Evolutionary conservation across 2,888 invertebrate genomes (phyloP), one percentile per base, ranked within the genome.

Genomic region (Agrochola circellaris): DNA sequence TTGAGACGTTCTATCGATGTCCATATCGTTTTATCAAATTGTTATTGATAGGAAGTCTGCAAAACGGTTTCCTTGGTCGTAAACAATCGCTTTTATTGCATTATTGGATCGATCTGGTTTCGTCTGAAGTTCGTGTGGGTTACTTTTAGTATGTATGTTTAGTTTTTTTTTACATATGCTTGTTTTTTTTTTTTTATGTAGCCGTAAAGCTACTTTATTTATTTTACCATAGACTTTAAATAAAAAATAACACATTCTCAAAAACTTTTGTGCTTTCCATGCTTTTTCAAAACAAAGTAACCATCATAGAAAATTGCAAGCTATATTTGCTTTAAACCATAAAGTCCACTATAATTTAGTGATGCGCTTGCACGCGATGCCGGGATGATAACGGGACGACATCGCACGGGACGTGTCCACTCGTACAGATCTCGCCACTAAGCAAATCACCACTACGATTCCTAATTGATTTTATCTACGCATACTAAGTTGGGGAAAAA

Each of bases 391-490:
- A 89, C 90, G 88, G 86, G 79, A 89, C 89, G 92, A 93, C 94
- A 93, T 88, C 86, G 91, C 92, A 86, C 91, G 91, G 89, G 91
- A 91, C 92, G 91, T 89, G 91, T 91, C 90, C 87, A 87, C 89
- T 84, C 87, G 88, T 86, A 88, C 91, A 89, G 89, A 93, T 92
- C 93, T 93, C 92, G 91, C 90, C 88, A 89, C 90, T 88, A 90
- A 90, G 90, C 91, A 90, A 91, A 92, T 93, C 93, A 90, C 92
- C 89, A 90, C 91, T 89, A 90, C 84, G 90, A 84, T 83, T 76
- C 93, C 89, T 95, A 94, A 95, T 95, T 94, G 94, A 95, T 95
- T 89, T 94, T 95, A 95, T 95, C 95, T 92, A 91, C 88, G 90
- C 92, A 77, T 83, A 85, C 82, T 81, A 82, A 79, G 87, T 81